Percentiles rank a stretch among this genome's conserved stretches.
phyloP scores from a whole-genome alignment of 2,888 invertebrate genomes.

The Rhorus exstirpatorius region DNA sequence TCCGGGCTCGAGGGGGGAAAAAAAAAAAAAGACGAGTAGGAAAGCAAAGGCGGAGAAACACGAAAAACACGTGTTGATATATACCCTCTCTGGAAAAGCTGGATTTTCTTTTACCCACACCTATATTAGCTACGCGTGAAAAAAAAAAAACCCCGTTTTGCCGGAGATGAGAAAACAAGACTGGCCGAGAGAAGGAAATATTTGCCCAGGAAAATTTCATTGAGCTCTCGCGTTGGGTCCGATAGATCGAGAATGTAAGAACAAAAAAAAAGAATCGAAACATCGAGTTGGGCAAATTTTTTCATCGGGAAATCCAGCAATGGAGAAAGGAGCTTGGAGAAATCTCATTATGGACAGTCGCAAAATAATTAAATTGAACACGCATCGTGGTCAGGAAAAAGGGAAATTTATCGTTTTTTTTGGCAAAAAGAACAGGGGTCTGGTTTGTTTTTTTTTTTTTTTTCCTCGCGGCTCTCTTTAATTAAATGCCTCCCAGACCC shows the following conservation, averaged over 20 bases:
- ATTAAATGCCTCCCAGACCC: slow-evolving; percentile 20
- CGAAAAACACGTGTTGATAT: slow-evolving; percentile 57
- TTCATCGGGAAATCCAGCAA: not conserved
- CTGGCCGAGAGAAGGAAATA: not conserved
- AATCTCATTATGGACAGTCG: slow-evolving; percentile 21
- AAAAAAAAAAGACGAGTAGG: not conserved
- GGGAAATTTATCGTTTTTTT: slow-evolving; percentile 8
- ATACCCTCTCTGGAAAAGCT: slow-evolving; percentile 27
- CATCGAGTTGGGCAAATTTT: not conserved
- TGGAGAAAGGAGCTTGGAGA: not conserved
- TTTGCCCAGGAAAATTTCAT: not conserved
- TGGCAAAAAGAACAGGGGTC: slow-evolving; percentile 10
- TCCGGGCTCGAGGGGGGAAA: slow-evolving; percentile 44
- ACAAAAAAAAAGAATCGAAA: not conserved
- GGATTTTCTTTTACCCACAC: slow-evolving; percentile 14
- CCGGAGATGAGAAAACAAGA: not conserved
- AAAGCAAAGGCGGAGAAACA: slow-evolving; percentile 24
- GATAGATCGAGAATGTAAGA: not conserved
- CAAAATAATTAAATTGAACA: not conserved
- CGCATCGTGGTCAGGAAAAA: not conserved
- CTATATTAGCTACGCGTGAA: not conserved
- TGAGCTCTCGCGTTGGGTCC: not conserved
- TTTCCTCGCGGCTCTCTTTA: slow-evolving; percentile 24
- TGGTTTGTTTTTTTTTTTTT: too few relatives aligned
- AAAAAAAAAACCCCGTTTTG: slow-evolving; percentile 9